Evolutionary conservation across 2,888 invertebrate species (phyloP), one percentile per base, ranked within the genome.

Genomic region (Tachina grossa): DNA sequence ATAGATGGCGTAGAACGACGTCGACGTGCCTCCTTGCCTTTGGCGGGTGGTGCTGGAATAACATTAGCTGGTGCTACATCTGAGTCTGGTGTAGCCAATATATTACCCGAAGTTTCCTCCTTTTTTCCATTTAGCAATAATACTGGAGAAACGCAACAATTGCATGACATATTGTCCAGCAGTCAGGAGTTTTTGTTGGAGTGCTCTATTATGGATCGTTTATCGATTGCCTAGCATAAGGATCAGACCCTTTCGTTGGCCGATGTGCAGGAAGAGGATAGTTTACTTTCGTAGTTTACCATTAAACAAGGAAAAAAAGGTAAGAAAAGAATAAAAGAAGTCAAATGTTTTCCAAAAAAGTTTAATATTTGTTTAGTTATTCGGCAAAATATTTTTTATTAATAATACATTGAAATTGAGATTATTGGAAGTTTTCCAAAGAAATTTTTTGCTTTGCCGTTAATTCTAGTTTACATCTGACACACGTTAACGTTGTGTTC

Each of bases 81-180:
- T 10, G 78, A 69, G 2, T 3, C 43, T 8, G 71, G 69, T 53
- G 61, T 69, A 13, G 31, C 61, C 63, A 80, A 65, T 57, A 57
- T 88, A 57, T 83, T 92, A 76, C 92, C 92, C 49, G 90, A 90
- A 41, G 90, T 93, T 16, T 93, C 93, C 11, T 93, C 93, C 6
- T 93, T 93, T 88, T 93, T 93, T 84, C 93, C 93, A 9, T 93
- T 93, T 85, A 92, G 93, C 78, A 89, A 91, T 84, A 91, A 91
- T 63, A 89, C 89, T 22, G 88, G 89, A 53, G 90, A 90, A 87
- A 90, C 92, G 76, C 90, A 91, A 59, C 92, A 93, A 85, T 89
- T 93, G 19, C 91, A 91, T 83, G 92, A 93, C 83, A 92, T 93
- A 63, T 87, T 93, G 63, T 92, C 91, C 65, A 89, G 90, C 86